Evolutionary conservation across 2,113 vertebrate genomes (phyloP).

Genomic region (Myrmecobius fasciatus): DNA sequence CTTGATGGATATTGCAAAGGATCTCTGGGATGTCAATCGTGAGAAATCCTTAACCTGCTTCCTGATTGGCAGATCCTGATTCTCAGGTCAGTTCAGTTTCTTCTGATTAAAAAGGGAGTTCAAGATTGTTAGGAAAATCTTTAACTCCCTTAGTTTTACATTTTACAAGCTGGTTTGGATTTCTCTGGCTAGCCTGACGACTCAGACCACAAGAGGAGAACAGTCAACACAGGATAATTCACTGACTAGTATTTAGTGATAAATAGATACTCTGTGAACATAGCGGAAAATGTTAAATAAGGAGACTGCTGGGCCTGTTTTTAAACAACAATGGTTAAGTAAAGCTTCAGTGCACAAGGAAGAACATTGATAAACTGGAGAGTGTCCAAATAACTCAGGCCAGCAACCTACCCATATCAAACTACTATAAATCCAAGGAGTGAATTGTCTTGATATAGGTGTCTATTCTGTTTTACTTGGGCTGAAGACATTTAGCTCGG

Average conservation of each 20-base stretch:
- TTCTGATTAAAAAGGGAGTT: too few relatives aligned
- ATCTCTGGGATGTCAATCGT: too few relatives aligned
- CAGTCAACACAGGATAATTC: not conserved
- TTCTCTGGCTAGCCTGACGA: not conserved
- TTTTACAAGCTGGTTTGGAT: not conserved
- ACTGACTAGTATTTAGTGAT: not conserved
- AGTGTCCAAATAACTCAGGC: not conserved
- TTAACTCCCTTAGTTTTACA: too few relatives aligned
- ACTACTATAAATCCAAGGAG: not conserved
- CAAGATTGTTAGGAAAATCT: too few relatives aligned
- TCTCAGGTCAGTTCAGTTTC: too few relatives aligned
- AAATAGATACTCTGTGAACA: not conserved
- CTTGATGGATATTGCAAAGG: too few relatives aligned
- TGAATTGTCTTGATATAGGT: not conserved
- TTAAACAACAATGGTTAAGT: not conserved
- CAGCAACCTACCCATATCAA: not conserved
- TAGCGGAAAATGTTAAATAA: not conserved
- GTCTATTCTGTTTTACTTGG: not conserved
- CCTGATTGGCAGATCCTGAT: too few relatives aligned
- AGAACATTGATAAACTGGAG: not conserved
- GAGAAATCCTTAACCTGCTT: too few relatives aligned
- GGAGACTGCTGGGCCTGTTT: not conserved
- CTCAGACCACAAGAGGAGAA: not conserved
- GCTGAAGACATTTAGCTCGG: not conserved
- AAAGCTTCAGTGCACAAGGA: not conserved